Base-by-base conservation (phyloP, 2,888 invertebrate species). In the Bimastos eiseni region DNA sequence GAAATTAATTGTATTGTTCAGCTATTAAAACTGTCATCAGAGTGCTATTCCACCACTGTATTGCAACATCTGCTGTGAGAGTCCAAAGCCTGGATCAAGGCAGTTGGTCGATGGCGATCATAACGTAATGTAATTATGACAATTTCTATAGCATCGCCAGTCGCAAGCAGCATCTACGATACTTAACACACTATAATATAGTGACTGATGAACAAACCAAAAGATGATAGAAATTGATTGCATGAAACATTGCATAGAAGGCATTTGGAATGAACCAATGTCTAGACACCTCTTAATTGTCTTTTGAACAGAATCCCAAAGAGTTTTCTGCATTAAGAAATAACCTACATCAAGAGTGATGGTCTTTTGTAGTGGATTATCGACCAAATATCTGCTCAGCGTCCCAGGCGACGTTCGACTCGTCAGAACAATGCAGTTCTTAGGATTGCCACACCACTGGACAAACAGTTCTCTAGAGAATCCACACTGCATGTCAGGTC, bases 381-480 rank as follows among this genome's bases (percentile, higher is more conserved):
- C 96, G 44, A 96, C 95, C 33, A 96, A 94, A 92, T 95, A 95
- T 90, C 96, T 93, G 2, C 96, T 95, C 84, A 96, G 94, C 1
- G 96, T 96, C 13, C 96, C 95, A 84, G 95, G 96, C 96, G 97
- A 97, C 96, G 94, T 97, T 91, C 96, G 93, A 89, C 94, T 97
- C 0, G 99, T 99, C 90, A 99, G 96, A 92, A 99, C 98, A 92
- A 99, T 97, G 94, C 98, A 98, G 94, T 99, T 99, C 94, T 97
- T 97, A 1, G 97, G 96, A 95, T 98, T 97, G 0, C 97, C 96
- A 90, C 98, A 98, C 99, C 99, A 99, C 93, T 97, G 97, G 5
- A 98, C 95, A 95, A 99, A 99, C 38, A 99, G 96, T 94, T 99
- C 99, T 90, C 99, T 96, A 0, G 99, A 97, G 95, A 97, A 99